Evolutionary conservation across 2,888 invertebrate species (phyloP), one percentile per base, ranked within the genome.

Genomic region (Silvanus unidentatus): DNA sequence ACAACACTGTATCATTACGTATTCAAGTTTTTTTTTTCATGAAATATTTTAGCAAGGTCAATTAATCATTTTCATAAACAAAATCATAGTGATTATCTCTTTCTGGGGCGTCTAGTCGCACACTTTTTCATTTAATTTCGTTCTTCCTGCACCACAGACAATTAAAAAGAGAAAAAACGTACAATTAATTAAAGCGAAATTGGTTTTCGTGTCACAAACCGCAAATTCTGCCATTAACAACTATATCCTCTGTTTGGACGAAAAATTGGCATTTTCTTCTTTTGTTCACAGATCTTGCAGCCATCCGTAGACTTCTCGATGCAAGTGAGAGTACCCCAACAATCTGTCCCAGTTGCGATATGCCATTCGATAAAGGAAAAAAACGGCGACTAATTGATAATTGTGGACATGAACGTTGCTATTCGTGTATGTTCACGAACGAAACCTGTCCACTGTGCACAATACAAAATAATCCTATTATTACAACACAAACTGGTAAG

Each of bases 351-450:
- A 87, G 88, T 72, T 90, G 90, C 77, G 86, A 85, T 73, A 89
- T 92, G 84, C 92, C 93, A 60, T 95, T 93, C 76, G 94, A 95
- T 75, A 92, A 93, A 75, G 94, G 94, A 73, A 95, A 94, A 75
- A 93, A 94, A 75, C 83, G 95, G 73, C 87, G 90, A 71, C 78
- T 96, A 66, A 93, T 94, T 69, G 95, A 96, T 77, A 86, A 90
- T 50, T 96, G 95, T 74, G 94, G 95, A 57, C 95, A 96, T 79
- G 94, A 94, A 71, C 78, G 93, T 52, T 95, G 95, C 73, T 94
- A 94, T 78, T 86, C 91, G 57, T 95, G 95, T 74, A 87, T 94
- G 82, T 92, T 93, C 77, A 84, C 85, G 62, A 91, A 88, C 77
- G 91, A 92, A 72, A 82, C 85, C 53, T 96, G 96, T 72, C 93